phyloP scores from a whole-genome alignment of 1,140 invertebrate species.

The Microplitis demolitor region DNA sequence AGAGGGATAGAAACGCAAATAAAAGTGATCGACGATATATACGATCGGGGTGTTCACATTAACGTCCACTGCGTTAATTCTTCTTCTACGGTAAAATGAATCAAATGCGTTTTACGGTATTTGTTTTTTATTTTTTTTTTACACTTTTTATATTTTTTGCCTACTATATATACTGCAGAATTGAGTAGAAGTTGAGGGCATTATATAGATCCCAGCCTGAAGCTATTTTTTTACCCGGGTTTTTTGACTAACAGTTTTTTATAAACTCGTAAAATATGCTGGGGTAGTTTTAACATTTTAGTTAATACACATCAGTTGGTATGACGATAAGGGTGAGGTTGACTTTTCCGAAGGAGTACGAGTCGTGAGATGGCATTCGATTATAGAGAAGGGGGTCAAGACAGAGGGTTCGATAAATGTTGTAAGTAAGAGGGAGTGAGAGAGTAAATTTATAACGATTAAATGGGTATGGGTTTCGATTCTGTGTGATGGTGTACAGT shows the following conservation, averaged over 20 bases:
- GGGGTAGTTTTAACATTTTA: constrained; percentile 19
- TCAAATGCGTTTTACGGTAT: constrained; percentile 25
- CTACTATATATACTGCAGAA: not conserved
- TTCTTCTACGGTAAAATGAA: constrained; percentile 2
- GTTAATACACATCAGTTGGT: not conserved
- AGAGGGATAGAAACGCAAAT: not conserved
- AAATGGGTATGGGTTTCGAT: not conserved
- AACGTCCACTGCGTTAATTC: constrained; percentile 20
- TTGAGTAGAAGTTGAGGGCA: too few relatives aligned
- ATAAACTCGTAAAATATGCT: not conserved
- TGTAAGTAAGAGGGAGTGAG: not conserved
- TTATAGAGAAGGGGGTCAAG: not conserved
- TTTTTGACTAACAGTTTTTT: not conserved
- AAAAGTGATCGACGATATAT: constrained; percentile 13
- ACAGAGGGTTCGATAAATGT: not conserved
- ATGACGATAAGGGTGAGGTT: constrained; percentile 23
- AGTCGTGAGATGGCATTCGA: not conserved
- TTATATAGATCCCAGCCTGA: not conserved
- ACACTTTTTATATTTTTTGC: not conserved
- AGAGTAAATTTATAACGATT: not conserved
- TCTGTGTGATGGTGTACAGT: constrained; percentile 2
- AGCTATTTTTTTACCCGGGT: not conserved
- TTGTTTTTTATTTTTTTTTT: constrained; percentile 8
- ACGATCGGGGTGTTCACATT: constrained; percentile 6
- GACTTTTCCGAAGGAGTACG: not conserved